Conservation (phyloP, 2,888 invertebrate genomes). For the Nebria brevicollis region DNA sequence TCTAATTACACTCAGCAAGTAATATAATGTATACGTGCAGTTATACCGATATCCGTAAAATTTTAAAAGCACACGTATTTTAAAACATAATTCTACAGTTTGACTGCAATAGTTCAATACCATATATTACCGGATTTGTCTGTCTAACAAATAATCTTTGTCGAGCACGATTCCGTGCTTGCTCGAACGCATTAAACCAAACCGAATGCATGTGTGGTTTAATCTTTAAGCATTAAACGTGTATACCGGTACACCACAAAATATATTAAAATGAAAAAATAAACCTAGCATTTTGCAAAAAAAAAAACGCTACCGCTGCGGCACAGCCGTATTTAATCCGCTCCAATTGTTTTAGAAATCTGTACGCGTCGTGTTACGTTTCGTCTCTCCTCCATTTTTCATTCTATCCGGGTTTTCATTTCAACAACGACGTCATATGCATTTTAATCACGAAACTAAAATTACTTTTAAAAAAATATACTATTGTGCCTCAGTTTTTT, state of each 20-base stretch:
- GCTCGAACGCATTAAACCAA: not conserved
- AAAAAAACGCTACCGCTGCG: not conserved
- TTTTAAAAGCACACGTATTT: too few species aligned
- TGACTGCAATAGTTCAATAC: too few species aligned
- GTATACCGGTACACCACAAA: not conserved
- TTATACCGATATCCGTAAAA: too few species aligned
- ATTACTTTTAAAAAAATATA: not conserved
- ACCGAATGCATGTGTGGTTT: not conserved
- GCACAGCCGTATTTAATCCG: slow-evolving; percentile 15
- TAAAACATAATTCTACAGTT: too few species aligned
- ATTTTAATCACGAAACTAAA: not conserved
- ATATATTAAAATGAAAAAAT: not conserved
- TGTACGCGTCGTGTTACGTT: not conserved
- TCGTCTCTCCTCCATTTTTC: not conserved
- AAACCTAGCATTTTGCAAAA: not conserved
- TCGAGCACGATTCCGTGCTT: not conserved
- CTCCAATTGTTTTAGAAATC: slow-evolving; percentile 30
- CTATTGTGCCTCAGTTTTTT: not conserved
- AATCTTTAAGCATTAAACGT: not conserved
- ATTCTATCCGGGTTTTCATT: slow-evolving; percentile 17
- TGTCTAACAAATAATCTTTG: not conserved
- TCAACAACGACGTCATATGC: not conserved
- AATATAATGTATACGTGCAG: too few species aligned
- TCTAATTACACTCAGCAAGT: too few species aligned
- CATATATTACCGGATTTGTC: too few species aligned